These are phyloP conservation scores for Pipra filicauda DNA, from an alignment of 2,113 vertebrate species.

Conservation along the genomic window DNA sequence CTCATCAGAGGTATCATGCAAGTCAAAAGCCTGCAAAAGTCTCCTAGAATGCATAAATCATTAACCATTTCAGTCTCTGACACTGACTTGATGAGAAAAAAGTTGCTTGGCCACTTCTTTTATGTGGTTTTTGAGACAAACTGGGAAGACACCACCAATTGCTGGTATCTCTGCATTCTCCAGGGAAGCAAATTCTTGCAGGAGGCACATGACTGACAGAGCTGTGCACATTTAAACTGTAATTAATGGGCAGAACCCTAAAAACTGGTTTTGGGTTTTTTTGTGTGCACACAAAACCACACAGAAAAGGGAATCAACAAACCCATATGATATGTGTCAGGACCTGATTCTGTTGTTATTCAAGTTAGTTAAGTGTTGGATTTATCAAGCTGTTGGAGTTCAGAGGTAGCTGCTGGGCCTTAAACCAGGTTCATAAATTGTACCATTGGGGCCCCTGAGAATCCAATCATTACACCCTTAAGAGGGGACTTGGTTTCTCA, in stretches of 20 bases:
- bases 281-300: not conserved
- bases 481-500: not conserved
- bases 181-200: not conserved
- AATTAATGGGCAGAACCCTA: not conserved
- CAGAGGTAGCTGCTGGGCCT: not conserved
- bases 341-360: not conserved
- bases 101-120: not conserved
- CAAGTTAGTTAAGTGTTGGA: not conserved
- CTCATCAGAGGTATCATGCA: too few relatives aligned
- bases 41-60: too few relatives aligned
- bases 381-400: not conserved
- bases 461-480: not conserved
- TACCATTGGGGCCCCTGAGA: not conserved
- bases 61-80: too few relatives aligned
- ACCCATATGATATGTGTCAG: not conserved
- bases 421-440: not conserved
- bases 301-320: not conserved
- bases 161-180: not conserved
- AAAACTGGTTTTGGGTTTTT: not conserved
- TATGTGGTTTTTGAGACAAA: not conserved
- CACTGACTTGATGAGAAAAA: not conserved
- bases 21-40: too few relatives aligned
- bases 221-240: not conserved
- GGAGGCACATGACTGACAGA: not conserved
- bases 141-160: accelerated